Conservation (phyloP, 2,888 invertebrate species). For the Eueremaeus valkanovi region DNA sequence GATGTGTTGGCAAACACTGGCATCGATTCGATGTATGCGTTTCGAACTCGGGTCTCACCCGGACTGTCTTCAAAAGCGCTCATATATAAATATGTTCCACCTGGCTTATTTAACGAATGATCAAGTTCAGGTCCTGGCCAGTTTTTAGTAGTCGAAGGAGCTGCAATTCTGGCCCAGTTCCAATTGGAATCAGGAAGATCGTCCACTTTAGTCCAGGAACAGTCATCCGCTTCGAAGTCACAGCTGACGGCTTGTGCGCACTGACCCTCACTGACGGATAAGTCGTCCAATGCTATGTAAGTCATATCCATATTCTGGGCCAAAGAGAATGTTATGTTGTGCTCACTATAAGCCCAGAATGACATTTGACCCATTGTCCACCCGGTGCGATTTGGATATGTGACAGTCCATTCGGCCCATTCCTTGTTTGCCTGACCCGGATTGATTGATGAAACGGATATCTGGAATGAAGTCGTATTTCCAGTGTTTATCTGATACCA, state of each 20-base stretch:
- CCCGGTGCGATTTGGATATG: neutral
- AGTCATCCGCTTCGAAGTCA: slow-evolving; percentile 32
- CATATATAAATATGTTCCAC: slow-evolving; percentile 24
- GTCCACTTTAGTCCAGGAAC: slow-evolving; percentile 3
- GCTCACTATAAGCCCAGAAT: neutral
- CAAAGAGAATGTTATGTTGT: slow-evolving; percentile 14
- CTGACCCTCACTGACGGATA: neutral
- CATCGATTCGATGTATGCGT: slow-evolving; percentile 3
- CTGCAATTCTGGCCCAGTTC: slow-evolving; percentile 9
- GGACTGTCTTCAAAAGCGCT: neutral
- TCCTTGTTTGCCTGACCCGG: neutral
- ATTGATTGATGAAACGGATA: neutral
- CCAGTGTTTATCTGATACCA: neutral
- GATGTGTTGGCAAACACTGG: neutral
- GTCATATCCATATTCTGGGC: neutral
- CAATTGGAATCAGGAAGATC: neutral
- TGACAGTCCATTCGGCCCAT: neutral
- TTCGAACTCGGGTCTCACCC: neutral
- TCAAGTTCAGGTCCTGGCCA: slow-evolving; percentile 34
- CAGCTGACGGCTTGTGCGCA: slow-evolving; percentile 31
- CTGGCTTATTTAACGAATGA: slow-evolving; percentile 6
- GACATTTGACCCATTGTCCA: slow-evolving; percentile 31
- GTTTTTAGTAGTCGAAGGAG: neutral
- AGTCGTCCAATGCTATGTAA: slow-evolving; percentile 33
- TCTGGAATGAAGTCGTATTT: neutral